phyloP scores from a whole-genome alignment of 1,140 invertebrate genomes.

The Nymphalis io region DNA sequence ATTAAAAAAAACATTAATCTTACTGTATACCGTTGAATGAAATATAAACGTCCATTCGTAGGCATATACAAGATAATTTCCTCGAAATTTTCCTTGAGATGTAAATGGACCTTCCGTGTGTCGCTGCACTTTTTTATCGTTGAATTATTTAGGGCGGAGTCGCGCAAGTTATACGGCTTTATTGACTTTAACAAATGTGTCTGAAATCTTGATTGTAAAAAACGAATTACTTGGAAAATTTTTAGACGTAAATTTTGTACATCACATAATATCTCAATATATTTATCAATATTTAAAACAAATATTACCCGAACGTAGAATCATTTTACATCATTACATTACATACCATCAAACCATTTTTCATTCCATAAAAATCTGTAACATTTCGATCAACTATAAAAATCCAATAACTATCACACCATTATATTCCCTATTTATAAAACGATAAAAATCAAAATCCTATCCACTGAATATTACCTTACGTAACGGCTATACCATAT shows the following conservation, averaged over 20 bases:
- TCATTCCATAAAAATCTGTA: too few relatives aligned
- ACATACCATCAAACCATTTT: too few relatives aligned
- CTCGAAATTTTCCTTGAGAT: neutral
- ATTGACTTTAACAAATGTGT: conserved; percentile 14
- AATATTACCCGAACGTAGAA: too few relatives aligned
- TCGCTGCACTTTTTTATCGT: conserved; percentile 23
- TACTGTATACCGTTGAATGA: neutral
- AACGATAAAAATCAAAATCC: conserved; percentile 3
- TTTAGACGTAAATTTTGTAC: neutral
- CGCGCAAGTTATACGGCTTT: conserved; percentile 15
- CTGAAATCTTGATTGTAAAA: neutral
- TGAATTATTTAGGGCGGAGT: conserved; percentile 28
- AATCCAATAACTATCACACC: neutral
- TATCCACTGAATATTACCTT: neutral
- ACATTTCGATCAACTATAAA: conserved; percentile 1
- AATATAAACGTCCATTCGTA: neutral
- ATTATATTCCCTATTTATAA: neutral
- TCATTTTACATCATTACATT: too few relatives aligned
- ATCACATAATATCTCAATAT: too few relatives aligned
- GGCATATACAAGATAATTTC: neutral
- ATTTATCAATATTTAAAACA: too few relatives aligned
- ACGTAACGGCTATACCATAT: conserved; percentile 48
- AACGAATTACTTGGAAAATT: neutral
- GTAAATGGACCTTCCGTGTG: neutral
- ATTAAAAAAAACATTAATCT: too few relatives aligned